A percentile compares a stretch with the other conserved stretches of the same genome.
phyloP scores from a whole-genome alignment of 2,113 vertebrate genomes.

The Zingel zingel region DNA sequence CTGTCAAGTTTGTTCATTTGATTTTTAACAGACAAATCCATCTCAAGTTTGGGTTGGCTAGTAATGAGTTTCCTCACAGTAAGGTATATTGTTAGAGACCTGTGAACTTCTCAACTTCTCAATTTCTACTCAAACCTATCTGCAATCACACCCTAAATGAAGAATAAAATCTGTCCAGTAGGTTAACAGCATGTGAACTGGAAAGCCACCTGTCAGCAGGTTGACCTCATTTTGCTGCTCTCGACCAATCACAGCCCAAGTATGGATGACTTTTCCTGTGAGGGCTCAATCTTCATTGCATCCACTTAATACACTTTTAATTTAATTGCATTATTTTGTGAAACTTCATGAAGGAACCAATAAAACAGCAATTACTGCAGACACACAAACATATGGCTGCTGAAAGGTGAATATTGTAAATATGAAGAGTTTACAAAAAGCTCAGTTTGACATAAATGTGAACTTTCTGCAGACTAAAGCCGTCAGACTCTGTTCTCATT shows the following conservation, averaged over 20 bases:
- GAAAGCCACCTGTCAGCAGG: too few relatives aligned
- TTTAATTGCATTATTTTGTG: background rate
- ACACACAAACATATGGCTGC: background rate
- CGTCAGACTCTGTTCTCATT: constrained; percentile 44
- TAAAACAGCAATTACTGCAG: background rate
- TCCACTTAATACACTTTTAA: background rate
- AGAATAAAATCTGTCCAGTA: too few relatives aligned
- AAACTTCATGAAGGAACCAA: background rate
- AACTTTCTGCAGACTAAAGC: constrained; percentile 35
- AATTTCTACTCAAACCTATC: background rate
- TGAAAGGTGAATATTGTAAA: background rate
- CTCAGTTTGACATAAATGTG: background rate
- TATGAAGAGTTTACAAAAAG: background rate
- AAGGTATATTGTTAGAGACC: background rate
- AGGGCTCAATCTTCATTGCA: background rate
- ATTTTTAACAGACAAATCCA: too few relatives aligned
- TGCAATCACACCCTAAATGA: background rate
- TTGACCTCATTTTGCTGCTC: background rate
- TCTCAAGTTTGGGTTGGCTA: too few relatives aligned
- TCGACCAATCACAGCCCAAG: background rate
- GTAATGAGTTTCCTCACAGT: too few relatives aligned
- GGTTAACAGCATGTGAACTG: background rate
- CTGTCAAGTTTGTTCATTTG: too few relatives aligned
- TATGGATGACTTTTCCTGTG: background rate
- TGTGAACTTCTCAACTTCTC: background rate